These are phyloP conservation scores for Panagrolaimus sp. DNA, from an alignment of 1,140 invertebrate species.

Conservation along the genomic window DNA sequence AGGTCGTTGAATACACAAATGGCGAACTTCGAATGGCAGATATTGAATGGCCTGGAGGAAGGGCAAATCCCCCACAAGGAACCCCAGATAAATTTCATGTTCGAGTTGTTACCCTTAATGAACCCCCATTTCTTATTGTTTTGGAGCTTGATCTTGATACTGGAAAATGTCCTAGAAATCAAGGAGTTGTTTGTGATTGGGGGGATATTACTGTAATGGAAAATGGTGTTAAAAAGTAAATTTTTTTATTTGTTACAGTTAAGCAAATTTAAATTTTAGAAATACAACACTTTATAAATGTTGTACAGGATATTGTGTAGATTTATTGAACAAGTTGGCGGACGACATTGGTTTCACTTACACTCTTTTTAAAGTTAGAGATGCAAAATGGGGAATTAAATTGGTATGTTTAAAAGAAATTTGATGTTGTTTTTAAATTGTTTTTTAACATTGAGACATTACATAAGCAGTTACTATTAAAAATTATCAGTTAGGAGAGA, in stretches of 20 bases:
- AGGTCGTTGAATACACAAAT: constrained; percentile 82
- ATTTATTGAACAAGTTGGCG: constrained; percentile 72
- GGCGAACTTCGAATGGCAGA: constrained; percentile 87
- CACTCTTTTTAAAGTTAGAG: constrained; percentile 76
- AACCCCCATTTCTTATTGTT: constrained; percentile 79
- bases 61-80: constrained; percentile 86
- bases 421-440: no score
- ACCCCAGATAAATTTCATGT: constrained; percentile 93
- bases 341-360: constrained; percentile 84
- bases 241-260: not conserved
- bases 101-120: constrained; percentile 87
- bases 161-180: constrained; percentile 47
- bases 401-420: no score
- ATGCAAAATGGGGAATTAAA: constrained; percentile 85
- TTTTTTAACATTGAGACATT: no score
- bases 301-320: constrained; percentile 94
- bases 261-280: constrained; percentile 27
- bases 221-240: not conserved
- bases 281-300: constrained; percentile 64
- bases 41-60: constrained; percentile 93
- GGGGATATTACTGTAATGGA: constrained; percentile 29
- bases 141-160: constrained; percentile 51
- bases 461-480: no score
- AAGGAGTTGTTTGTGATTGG: constrained; percentile 52
- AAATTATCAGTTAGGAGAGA: no score